A percentile compares a stretch with the other conserved stretches of the same genome.
phyloP scores from a whole-genome alignment of 2,797 vertebrate species.

The Geotrypetes seraphini region DNA sequence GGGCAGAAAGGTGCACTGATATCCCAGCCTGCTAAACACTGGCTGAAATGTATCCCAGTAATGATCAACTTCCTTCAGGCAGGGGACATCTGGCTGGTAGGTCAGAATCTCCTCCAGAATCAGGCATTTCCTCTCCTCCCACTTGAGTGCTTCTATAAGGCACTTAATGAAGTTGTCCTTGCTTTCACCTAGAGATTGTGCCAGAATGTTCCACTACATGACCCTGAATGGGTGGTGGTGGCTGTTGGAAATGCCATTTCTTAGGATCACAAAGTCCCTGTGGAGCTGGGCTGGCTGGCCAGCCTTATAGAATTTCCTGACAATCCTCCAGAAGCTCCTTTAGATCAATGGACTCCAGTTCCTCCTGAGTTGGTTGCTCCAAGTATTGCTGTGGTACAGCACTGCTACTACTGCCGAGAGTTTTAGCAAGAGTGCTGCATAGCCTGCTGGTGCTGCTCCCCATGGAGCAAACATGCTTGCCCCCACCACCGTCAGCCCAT shows the following conservation, averaged over 20 bases:
- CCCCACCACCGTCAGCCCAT: no score
- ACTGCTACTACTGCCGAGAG: slow-evolving; percentile 52
- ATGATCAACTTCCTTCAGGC: slow-evolving; percentile 92
- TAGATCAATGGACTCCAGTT: slow-evolving; percentile 59
- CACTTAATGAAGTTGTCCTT: slow-evolving; percentile 86
- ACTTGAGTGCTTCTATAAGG: slow-evolving; percentile 80
- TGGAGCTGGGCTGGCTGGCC: slow-evolving; percentile 73
- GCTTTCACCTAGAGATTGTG: slow-evolving; percentile 90
- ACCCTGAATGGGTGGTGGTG: slow-evolving; percentile 63
- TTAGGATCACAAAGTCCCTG: slow-evolving; percentile 61
- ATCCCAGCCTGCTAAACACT: slow-evolving; percentile 75
- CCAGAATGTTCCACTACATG: slow-evolving; percentile 96
- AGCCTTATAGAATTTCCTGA: slow-evolving; percentile 64
- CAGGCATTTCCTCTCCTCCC: slow-evolving; percentile 88
- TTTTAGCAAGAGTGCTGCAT: slow-evolving; percentile 75
- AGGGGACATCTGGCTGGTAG: slow-evolving; percentile 79
- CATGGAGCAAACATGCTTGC: slow-evolving; percentile 80
- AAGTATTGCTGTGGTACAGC: slow-evolving; percentile 50
- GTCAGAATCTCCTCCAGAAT: slow-evolving; percentile 91
- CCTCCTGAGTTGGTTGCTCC: slow-evolving; percentile 39
- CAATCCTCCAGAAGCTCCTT: slow-evolving; percentile 80
- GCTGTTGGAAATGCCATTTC: slow-evolving; percentile 10
- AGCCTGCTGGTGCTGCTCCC: slow-evolving; percentile 71
- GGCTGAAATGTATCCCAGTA: slow-evolving; percentile 90
- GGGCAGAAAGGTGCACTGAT: slow-evolving; percentile 77